Conservation (phyloP, 2,888 invertebrate genomes). For the Elegia similella region DNA sequence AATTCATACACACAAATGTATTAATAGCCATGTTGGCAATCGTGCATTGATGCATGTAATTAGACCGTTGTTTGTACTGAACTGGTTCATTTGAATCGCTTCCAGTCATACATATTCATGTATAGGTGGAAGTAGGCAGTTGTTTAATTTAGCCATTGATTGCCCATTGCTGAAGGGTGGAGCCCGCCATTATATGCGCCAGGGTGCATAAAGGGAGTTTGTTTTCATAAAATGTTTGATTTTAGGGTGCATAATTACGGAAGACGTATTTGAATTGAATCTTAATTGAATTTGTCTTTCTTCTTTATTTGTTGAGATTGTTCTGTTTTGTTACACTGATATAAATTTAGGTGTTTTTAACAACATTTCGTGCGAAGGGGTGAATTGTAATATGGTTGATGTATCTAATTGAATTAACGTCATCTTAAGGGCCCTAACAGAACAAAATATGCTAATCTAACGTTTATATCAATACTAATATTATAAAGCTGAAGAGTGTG, state of each 20-base stretch:
- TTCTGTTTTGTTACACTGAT: constrained; percentile 11
- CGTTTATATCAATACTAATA: too few species aligned
- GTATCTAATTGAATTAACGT: background rate
- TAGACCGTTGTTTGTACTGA: background rate
- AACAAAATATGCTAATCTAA: too few species aligned
- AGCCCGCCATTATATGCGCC: constrained; percentile 41
- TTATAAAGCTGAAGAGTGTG: too few species aligned
- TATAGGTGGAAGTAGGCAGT: constrained; percentile 40
- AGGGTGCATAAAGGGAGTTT: constrained; percentile 59
- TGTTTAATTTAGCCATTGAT: constrained; percentile 79
- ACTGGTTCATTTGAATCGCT: constrained; percentile 8
- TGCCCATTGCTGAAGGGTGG: constrained; percentile 70
- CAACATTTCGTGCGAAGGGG: constrained; percentile 2
- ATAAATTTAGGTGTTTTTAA: background rate
- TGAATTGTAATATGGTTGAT: background rate
- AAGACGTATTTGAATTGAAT: constrained; percentile 50
- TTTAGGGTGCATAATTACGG: constrained; percentile 58
- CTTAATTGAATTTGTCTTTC: constrained; percentile 26
- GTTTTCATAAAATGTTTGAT: constrained; percentile 49
- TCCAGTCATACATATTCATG: constrained; percentile 11
- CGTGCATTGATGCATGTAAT: background rate
- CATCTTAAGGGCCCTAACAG: background rate
- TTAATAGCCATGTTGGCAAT: background rate
- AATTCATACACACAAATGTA: background rate
- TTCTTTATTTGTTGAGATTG: constrained; percentile 6